Evolutionary conservation across 2,113 vertebrate genomes (phyloP).

Genomic region (Cryptoleucopteryx plumbea): DNA sequence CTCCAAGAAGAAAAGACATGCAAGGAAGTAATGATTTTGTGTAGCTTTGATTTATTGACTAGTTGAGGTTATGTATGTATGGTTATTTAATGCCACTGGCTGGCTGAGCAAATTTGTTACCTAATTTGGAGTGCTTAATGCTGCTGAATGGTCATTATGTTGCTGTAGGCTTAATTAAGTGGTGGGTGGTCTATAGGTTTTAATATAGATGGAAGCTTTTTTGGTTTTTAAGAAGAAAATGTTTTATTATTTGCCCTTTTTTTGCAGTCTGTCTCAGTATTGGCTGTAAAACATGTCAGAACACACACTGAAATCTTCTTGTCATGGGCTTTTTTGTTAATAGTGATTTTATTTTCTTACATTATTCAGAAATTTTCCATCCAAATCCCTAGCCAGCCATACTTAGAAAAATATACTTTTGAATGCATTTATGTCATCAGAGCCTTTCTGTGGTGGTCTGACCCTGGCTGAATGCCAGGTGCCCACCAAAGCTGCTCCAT

Average conservation of each 20-base stretch:
- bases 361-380: background rate
- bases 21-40: background rate
- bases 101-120: background rate
- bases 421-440: background rate
- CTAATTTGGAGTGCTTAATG: background rate
- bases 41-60: slow-evolving; percentile 23
- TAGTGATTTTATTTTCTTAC: background rate
- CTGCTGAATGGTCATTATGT: background rate
- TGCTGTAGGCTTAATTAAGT: slow-evolving; percentile 6
- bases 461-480: no score
- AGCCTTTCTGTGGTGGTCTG: background rate
- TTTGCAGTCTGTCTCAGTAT: background rate
- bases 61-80: background rate
- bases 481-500: no score
- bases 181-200: background rate
- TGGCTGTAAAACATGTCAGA: background rate
- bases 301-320: background rate
- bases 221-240: background rate
- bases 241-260: background rate
- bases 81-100: background rate
- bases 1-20: background rate
- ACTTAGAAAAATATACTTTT: background rate
- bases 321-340: background rate
- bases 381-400: background rate
- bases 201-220: background rate